A percentile compares a stretch with the other conserved stretches of the same genome.
phyloP scores from a whole-genome alignment of 1,140 invertebrate species.

The Onthophagus taurus region DNA sequence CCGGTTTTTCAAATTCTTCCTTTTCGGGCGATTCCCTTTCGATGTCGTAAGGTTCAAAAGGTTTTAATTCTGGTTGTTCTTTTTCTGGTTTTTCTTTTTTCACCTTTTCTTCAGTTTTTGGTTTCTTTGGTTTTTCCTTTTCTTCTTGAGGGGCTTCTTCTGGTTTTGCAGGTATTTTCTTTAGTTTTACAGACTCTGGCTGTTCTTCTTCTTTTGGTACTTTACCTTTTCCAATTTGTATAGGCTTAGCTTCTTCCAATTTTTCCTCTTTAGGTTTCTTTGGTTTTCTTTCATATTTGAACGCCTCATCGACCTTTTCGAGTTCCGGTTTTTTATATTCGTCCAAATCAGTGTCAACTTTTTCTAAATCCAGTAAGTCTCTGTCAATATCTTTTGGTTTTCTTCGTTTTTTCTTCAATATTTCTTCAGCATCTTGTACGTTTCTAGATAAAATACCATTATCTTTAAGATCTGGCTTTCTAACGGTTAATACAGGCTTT shows the following conservation, averaged over 20 bases:
- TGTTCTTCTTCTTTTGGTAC: slow-evolving; percentile 41
- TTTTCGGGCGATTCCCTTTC: slow-evolving; percentile 20
- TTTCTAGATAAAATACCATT: slow-evolving; percentile 59
- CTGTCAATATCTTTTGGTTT: slow-evolving; percentile 50
- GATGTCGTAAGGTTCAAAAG: slow-evolving; percentile 19
- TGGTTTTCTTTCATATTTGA: slow-evolving; percentile 29
- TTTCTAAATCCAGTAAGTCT: slow-evolving; percentile 60
- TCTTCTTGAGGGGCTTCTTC: slow-evolving; percentile 27
- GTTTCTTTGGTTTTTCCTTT: slow-evolving; percentile 24
- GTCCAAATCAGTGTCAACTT: slow-evolving; percentile 45
- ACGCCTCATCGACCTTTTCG: slow-evolving; percentile 33
- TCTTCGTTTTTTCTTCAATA: slow-evolving; percentile 40
- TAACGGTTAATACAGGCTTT: slow-evolving; percentile 40
- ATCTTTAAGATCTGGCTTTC: slow-evolving; percentile 44
- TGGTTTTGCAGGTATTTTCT: slow-evolving; percentile 41
- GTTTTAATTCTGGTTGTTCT: slow-evolving; percentile 14
- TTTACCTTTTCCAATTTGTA: slow-evolving; percentile 43
- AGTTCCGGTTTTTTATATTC: slow-evolving; percentile 39
- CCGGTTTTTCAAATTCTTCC: slow-evolving; percentile 17
- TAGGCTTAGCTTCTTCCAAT: slow-evolving; percentile 37
- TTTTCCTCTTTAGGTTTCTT: slow-evolving; percentile 32
- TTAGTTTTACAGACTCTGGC: slow-evolving; percentile 37
- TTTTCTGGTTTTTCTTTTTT: slow-evolving; percentile 13
- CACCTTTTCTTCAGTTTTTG: slow-evolving; percentile 16
- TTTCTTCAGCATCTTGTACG: slow-evolving; percentile 52